Base-by-base conservation (phyloP, 2,888 invertebrate species). In the Chaitophorus viminalis region DNA sequence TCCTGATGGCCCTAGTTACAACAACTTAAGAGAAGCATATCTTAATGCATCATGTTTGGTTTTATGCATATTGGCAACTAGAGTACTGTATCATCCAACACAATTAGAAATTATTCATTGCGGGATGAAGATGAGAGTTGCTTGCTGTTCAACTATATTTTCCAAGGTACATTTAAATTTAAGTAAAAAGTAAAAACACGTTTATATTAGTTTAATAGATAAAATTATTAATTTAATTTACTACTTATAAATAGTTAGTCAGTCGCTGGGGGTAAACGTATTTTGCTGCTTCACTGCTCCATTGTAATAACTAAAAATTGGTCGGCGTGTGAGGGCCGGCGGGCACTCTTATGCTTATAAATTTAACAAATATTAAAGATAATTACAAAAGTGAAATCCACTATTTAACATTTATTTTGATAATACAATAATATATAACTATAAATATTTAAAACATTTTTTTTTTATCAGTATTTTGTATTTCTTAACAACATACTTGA, bases 51-150 rank as follows among this genome's bases (percentile, higher is more conserved):
- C 92, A 0, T 94, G 94, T 6, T 94, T 97, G 54, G 93, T 96
- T 25, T 90, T 95, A 31, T 95, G 95, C 90, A 96, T 96, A 0
- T 94, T 95, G 0, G 91, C 95, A 78, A 95, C 95, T 90, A 94
- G 97, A 39, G 92, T 96, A 90, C 52, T 72, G 17, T 89, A 89
- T 77, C 89, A 89, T 65, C n/a, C 88, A 36, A 84, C 52, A 46
- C 89, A 89, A 83, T 83, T 89, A 93, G 95, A 94, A 31, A 94
- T 96, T 29, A 93, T 95, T 85, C 95, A 96, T 90, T 93, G 96
- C 91, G 97, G 97, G 77, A 96, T 97, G 96, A 94, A 95, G 91
- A 93, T 96, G 91, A 92, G 97, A 25, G 94, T 97, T 0, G 96
- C 96, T 0, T 94, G 95, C 90, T 96, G 96, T 90, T 95, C 96